A percentile compares a stretch with the other conserved stretches of the same genome.
These are phyloP conservation scores for Pelusios castaneus DNA, from an alignment of 2,113 vertebrate genomes.

Conservation along the genomic window DNA sequence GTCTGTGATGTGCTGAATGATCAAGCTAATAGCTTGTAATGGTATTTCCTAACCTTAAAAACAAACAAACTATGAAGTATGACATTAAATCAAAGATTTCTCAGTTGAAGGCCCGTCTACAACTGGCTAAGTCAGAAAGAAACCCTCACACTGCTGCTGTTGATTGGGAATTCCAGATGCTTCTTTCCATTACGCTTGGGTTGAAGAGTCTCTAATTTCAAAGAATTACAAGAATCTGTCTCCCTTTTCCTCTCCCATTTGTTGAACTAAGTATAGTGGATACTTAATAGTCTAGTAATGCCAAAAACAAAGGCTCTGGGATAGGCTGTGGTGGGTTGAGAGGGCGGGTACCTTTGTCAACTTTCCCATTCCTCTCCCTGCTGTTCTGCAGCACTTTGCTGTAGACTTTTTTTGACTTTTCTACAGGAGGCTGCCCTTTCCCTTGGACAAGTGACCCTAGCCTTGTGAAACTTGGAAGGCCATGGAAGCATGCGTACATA, in stretches of 20 bases:
- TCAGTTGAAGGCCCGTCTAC: not conserved
- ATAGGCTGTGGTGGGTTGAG: not conserved
- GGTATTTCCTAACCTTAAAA: not conserved
- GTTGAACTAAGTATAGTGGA: fast-evolving
- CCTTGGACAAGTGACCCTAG: fast-evolving
- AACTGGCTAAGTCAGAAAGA: not conserved
- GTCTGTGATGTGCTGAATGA: fast-evolving
- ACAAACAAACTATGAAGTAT: not conserved
- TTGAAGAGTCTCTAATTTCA: slow-evolving; percentile 10
- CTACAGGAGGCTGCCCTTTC: not conserved
- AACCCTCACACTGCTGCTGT: not conserved
- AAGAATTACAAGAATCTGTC: not conserved
- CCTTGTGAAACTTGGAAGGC: not conserved
- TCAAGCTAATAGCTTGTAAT: not conserved
- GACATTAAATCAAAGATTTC: not conserved
- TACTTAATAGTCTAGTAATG: not conserved
- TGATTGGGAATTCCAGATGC: not conserved
- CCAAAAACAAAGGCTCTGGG: not conserved
- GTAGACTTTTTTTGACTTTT: not conserved
- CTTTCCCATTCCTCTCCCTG: not conserved
- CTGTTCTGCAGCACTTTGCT: not conserved
- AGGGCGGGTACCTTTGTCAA: not conserved
- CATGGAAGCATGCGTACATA: not conserved
- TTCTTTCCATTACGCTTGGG: not conserved
- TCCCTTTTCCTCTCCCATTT: not conserved